Evolutionary conservation across 2,113 vertebrate species (phyloP), one percentile per base, ranked within the genome.

Genomic region (Acinonyx jubatus): DNA sequence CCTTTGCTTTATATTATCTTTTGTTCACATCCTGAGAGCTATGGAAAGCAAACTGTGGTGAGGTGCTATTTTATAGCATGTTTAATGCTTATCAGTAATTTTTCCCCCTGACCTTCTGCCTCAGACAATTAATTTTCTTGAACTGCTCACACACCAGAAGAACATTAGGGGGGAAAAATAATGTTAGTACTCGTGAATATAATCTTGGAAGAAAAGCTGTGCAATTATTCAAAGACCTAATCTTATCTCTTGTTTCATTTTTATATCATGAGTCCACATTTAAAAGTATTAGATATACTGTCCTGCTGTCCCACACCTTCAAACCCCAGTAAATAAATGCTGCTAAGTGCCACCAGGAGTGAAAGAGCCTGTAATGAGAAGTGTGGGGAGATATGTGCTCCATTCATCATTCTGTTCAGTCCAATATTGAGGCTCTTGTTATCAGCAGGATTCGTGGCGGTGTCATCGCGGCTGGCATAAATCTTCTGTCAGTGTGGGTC

Each of bases 381-480:
- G 99, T 99, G 99, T 99, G 99, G 99, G 99, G 96, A 98, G 98
- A 98, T 98, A 98, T 98, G 99, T 98, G 98, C 97, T 95, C 99
- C 98, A 99, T 99, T 99, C 99, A 99, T 99, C 99, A 99, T 99
- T 98, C 99, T 99, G 99, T 98, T 99, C 98, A 98, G 98, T 97
- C 99, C 98, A 98, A 98, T 99, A 99, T 98, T 98, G 98, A 99
- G 99, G 99, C 99, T 99, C 99, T 99, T 99, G 99, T 99, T 99
- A 99, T 99, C 99, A 99, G 99, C 99, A 99, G 98, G 99, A 99
- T 99, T 99, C 99, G 98, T 99, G 99, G 99, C 98, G 0, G 98
- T 99, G 99, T 99, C 99, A 99, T 99, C 99, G 98, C 91, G 98
- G 96, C 97, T 96, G 99, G 99, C 99, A 99, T 99, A 99, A 99